Evolutionary conservation across 2,797 vertebrate species (phyloP).

Genomic region (Sphenopsis melanotis): DNA sequence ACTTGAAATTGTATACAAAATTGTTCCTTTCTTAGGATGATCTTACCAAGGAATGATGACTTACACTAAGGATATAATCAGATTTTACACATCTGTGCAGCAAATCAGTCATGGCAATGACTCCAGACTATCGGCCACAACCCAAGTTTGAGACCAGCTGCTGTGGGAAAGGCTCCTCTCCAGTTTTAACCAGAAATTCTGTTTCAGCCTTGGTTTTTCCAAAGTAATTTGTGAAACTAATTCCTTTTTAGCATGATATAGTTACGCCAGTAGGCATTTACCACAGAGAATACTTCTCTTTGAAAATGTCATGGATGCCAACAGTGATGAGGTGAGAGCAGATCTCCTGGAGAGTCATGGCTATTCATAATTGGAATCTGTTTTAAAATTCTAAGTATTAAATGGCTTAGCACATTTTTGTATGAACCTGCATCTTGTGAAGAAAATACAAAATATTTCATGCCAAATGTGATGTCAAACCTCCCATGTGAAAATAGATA

Average conservation of each 20-base stretch:
- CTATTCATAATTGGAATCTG: neutral
- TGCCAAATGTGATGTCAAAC: neutral
- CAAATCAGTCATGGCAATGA: neutral
- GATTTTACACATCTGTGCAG: neutral
- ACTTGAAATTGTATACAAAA: neutral
- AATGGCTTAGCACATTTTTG: neutral
- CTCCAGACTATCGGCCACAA: neutral
- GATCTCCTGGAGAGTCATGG: neutral
- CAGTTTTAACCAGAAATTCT: neutral
- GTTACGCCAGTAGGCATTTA: neutral
- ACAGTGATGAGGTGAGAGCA: neutral
- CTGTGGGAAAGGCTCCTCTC: neutral
- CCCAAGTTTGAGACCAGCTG: neutral
- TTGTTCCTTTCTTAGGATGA: neutral
- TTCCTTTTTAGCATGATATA: neutral
- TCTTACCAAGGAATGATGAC: neutral
- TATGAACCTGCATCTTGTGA: neutral
- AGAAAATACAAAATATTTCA: neutral
- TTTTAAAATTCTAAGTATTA: neutral
- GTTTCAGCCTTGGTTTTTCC: neutral
- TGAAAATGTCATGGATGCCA: neutral
- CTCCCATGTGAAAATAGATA: neutral
- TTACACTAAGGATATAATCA: neutral
- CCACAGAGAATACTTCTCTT: neutral
- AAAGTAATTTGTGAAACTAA: neutral